Base-by-base conservation (phyloP, 2,888 invertebrate species). In the Lycaena phlaeas region DNA sequence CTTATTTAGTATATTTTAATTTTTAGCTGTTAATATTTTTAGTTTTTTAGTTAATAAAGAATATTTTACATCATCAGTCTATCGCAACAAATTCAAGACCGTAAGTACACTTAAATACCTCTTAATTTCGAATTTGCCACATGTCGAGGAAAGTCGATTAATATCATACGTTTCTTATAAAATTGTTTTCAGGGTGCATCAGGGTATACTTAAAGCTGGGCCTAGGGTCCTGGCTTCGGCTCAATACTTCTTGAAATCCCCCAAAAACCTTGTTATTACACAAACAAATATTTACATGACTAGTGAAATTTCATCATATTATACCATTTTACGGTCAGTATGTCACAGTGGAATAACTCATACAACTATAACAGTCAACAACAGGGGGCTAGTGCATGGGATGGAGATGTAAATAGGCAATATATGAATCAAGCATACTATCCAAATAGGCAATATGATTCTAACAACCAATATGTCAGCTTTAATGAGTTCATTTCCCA, bases 171-270 rank as follows among this genome's bases (percentile, higher is more conserved):
- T 22, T 22, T 9, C 18, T 12, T 34, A 12, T 34, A 14, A 9
- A 22, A 54, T 42, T 44, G 40, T 22, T 57, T 58, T 39, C 57
- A 58, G 58, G 51, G 41, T 37, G 44, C 31, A 22, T 11, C 38
- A 41, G 34, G 12, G 34, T 22, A 12, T 12, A 18, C 7, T 22
- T 18, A 18, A 17, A 2, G 17, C 18, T 18, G 34, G 71, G 61
- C 75, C 76, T 59, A 68, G 63, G 82, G 81, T 78, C 71, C 76
- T 75, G 79, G 82, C 81, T 81, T 77, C 71, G 59, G 70, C 81
- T 67, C 68, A 53, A 47, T 48, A 48, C 44, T 49, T 48, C 50
- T 43, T 46, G 44, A 36, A 41, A 44, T 44, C 27, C 38, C 36
- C 27, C 15, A 50, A 45, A n/a, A n/a, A 12, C 18, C 18, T 22